Conservation (phyloP, 2,888 invertebrate species). For the Pristionchus entomophagus region DNA sequence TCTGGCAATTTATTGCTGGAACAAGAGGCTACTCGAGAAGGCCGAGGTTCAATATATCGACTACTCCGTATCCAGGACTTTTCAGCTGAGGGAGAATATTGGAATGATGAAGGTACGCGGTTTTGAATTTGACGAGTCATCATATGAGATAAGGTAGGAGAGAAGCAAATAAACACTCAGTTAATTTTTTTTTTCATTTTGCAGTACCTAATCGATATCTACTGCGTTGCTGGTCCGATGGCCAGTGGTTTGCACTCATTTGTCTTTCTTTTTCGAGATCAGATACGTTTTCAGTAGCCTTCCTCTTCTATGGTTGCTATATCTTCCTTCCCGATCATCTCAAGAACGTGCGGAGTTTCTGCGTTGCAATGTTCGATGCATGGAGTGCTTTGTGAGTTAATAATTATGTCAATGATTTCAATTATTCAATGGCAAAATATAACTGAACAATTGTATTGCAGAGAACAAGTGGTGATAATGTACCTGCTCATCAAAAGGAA, state of each 20-base stretch:
- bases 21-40: background rate
- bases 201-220: background rate
- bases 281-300: background rate
- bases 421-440: background rate
- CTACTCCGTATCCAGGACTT: background rate
- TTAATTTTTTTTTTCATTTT: background rate
- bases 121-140: no score
- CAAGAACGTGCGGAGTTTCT: background rate
- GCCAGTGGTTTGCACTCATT: background rate
- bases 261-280: no score
- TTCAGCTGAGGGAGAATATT: background rate
- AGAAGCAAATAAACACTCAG: no score
- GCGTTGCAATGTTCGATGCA: background rate
- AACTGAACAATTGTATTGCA: background rate
- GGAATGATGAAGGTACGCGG: background rate
- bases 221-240: background rate
- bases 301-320: background rate
- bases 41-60: background rate
- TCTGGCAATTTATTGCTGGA: background rate
- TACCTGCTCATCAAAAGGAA: background rate
- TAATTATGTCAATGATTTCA: background rate
- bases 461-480: background rate
- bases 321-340: background rate
- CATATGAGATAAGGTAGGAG: no score
- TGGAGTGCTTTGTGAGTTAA: background rate